Evolutionary conservation across 2,797 vertebrate species (phyloP), one percentile per base, ranked within the genome.

Genomic region (Nasua narica): DNA sequence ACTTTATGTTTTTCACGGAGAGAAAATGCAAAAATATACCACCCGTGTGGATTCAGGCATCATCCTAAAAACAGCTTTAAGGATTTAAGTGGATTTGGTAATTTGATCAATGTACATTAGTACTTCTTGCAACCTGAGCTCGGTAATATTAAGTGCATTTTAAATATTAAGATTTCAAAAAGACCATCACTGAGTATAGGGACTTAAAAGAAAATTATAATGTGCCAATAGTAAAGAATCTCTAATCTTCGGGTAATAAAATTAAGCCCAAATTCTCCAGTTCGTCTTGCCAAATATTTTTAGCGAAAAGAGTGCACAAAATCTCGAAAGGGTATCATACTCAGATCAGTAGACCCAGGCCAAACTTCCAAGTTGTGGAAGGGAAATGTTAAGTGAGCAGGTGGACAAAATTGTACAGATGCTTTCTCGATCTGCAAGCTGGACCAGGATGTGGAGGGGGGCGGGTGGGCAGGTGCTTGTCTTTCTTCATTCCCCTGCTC

Each of bases 121-220:
- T 76, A 32, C 21, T 18, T 12, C 18, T 85, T 72, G 5, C 76
- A 72, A 79, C 21, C 37, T 74, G 35, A 95, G 13, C 23, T 81
- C 37, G 23, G 0, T 67, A 8, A 35, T 67, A 37, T 62, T 82
- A 56, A 74, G 7, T 74, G 62, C 14, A 84, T 19, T 67, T 65
- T 67, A 90, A 87, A 84, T 37, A 94, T 27, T 21, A 70, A 40
- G 67, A 65, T 92, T 87, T 25, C 23, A 82, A 72, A 76, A 56
- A 27, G 56, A 79, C 16, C 15, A 50, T 7, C 29, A 1, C 6
- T 84, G 29, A 58, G 25, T 74, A 74, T 74, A 37, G 48, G 46
- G 74, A 62, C 32, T 2, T 56, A 56, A 56, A 65, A 76, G 58
- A 87, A 72, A 85, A 82, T 14, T 19, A 32, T n/a, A 74, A 67